Conservation (phyloP, 2,888 invertebrate species). For the Trichacis sp. region DNA sequence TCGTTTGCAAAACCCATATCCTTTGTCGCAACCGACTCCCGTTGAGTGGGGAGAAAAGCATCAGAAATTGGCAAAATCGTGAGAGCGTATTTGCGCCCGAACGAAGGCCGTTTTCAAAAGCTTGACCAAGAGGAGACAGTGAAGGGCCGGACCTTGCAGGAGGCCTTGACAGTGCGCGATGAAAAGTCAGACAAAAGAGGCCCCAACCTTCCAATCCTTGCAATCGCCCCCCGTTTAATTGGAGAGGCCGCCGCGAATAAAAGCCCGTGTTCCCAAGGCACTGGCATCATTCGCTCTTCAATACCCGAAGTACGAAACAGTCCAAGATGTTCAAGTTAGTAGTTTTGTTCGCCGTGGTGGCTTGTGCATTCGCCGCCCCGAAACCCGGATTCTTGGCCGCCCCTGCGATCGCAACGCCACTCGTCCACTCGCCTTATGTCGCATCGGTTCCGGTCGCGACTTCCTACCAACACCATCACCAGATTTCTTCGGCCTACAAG, state of each 20-base stretch:
- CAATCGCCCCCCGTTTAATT: not conserved
- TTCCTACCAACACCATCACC: too few relatives aligned
- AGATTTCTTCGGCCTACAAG: too few relatives aligned
- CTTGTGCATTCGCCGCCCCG: constrained; percentile 67
- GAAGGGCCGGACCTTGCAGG: constrained; percentile 33
- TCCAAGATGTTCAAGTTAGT: constrained; percentile 52
- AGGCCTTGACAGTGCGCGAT: constrained; percentile 31
- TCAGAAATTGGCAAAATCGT: not conserved
- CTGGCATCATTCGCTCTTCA: constrained; percentile 19
- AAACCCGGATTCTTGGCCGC: constrained; percentile 54
- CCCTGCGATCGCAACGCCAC: constrained; percentile 45
- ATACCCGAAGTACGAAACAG: constrained; percentile 5
- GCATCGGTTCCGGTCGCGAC: too few relatives aligned
- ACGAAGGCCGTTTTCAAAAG: constrained; percentile 16
- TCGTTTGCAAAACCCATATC: too few relatives aligned
- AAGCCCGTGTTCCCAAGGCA: constrained; percentile 9
- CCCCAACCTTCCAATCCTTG: not conserved
- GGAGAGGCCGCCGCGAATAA: constrained; percentile 17
- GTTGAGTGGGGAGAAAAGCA: too few relatives aligned
- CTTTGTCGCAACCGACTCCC: too few relatives aligned
- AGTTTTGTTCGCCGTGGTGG: constrained; percentile 49
- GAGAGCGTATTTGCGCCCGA: too few relatives aligned
- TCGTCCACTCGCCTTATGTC: too few relatives aligned
- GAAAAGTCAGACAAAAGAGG: constrained; percentile 5
- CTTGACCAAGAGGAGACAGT: constrained; percentile 24